Evolutionary conservation across 2,113 vertebrate species (phyloP).

Genomic region (Edolisoma coerulescens): DNA sequence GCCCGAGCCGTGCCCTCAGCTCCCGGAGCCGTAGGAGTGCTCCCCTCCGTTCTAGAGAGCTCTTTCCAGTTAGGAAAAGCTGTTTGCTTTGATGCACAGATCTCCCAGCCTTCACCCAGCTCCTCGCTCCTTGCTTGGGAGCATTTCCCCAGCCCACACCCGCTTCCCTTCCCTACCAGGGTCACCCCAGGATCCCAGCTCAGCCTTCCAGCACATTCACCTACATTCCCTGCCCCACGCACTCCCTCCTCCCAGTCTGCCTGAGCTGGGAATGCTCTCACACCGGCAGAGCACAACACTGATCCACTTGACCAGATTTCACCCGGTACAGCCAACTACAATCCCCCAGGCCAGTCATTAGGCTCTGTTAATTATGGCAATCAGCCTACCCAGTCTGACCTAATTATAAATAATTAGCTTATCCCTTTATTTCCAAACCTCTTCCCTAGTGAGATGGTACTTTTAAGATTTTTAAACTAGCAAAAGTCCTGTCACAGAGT

Average conservation of each 20-base stretch:
- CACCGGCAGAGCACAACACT: background rate
- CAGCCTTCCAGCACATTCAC: background rate
- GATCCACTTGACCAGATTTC: background rate
- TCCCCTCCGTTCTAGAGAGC: background rate
- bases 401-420: constrained; percentile 69
- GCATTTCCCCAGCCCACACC: background rate
- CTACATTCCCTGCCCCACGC: rapidly evolving
- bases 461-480: background rate
- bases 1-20: background rate
- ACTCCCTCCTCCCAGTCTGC: background rate
- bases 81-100: background rate
- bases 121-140: rapidly evolving
- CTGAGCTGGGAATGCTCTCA: background rate
- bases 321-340: background rate
- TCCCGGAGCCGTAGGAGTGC: background rate
- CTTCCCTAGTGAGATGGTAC: background rate
- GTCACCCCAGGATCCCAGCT: rapidly evolving
- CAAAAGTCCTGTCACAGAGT: background rate
- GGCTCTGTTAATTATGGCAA: constrained; percentile 63
- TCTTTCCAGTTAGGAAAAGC: background rate
- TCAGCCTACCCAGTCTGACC: constrained; percentile 60
- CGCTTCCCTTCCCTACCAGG: rapidly evolving
- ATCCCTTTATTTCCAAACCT: constrained; percentile 51
- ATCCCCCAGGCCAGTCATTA: constrained; percentile 39
- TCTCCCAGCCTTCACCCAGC: background rate